Conservation (phyloP, 2,113 vertebrate genomes). For the Macrotis lagotis region DNA sequence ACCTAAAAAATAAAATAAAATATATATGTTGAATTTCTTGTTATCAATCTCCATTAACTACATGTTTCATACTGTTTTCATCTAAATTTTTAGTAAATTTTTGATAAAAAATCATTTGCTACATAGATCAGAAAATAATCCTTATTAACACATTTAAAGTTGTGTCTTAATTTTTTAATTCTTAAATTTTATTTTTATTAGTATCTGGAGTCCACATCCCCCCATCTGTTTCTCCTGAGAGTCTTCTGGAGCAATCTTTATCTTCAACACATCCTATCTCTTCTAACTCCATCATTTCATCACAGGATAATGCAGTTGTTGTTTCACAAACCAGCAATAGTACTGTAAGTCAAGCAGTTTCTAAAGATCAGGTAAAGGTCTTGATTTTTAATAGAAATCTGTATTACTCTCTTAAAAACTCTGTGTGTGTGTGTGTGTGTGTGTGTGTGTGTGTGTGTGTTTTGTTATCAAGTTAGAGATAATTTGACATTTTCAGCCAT, state of each 20-base stretch:
- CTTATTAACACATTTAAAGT: background rate
- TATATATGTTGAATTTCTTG: background rate
- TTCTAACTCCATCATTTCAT: slow-evolving; percentile 71
- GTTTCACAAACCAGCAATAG: slow-evolving; percentile 42
- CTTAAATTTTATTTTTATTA: slow-evolving; percentile 25
- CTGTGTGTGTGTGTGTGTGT: background rate
- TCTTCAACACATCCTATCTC: slow-evolving; percentile 61
- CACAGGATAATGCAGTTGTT: slow-evolving; percentile 54
- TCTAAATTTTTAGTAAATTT: background rate
- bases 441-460: background rate
- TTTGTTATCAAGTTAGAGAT: background rate
- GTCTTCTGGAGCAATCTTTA: slow-evolving; percentile 67
- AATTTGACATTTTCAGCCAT: background rate
- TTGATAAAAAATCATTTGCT: background rate
- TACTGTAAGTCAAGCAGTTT: slow-evolving; percentile 39
- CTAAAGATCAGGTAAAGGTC: slow-evolving; percentile 78
- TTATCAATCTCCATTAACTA: background rate
- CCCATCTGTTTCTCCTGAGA: slow-evolving; percentile 68
- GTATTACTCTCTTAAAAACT: background rate
- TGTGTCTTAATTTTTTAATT: background rate
- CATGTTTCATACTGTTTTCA: background rate
- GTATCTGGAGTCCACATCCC: slow-evolving; percentile 79
- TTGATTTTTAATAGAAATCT: background rate
- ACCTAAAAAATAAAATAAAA: no score
- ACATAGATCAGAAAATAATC: slow-evolving; percentile 43